Percentiles rank a stretch among this genome's conserved stretches.
phyloP scores from a whole-genome alignment of 2,888 invertebrate genomes.

The Crocallis elinguaria region DNA sequence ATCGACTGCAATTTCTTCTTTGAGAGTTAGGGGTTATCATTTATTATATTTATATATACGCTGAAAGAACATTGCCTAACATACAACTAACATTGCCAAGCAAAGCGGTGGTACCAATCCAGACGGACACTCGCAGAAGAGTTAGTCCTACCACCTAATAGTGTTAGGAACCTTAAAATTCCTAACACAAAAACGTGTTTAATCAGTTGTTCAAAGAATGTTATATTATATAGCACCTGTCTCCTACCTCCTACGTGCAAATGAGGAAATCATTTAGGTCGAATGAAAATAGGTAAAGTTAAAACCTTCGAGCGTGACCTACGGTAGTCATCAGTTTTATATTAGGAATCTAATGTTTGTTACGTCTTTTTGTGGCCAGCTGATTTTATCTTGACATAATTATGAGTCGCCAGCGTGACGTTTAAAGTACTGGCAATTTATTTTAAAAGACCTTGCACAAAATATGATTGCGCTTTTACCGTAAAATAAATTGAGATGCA shows the following conservation, averaged over 20 bases:
- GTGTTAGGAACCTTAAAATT: not conserved
- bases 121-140: too few species aligned
- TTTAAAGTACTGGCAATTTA: not conserved
- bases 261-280: slow-evolving; percentile 5
- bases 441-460: slow-evolving; percentile 1
- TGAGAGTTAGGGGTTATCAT: too few species aligned
- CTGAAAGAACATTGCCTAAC: too few species aligned
- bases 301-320: slow-evolving; percentile 10
- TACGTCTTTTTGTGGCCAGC: slow-evolving; percentile 6
- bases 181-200: slow-evolving; percentile 30
- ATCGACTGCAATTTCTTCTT: too few species aligned
- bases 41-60: too few species aligned
- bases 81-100: too few species aligned
- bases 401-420: slow-evolving; percentile 8
- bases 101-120: too few species aligned
- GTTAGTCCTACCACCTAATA: too few species aligned
- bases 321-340: slow-evolving; percentile 7
- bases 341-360: slow-evolving; percentile 6
- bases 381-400: slow-evolving; percentile 19
- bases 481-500: too few species aligned
- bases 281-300: slow-evolving; percentile 1
- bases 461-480: too few species aligned
- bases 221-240: slow-evolving; percentile 8
- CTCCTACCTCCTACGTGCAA: slow-evolving; percentile 8
- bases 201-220: slow-evolving; percentile 38